phyloP scores from a whole-genome alignment of 2,888 invertebrate genomes.

The Leucophora obtusa region DNA sequence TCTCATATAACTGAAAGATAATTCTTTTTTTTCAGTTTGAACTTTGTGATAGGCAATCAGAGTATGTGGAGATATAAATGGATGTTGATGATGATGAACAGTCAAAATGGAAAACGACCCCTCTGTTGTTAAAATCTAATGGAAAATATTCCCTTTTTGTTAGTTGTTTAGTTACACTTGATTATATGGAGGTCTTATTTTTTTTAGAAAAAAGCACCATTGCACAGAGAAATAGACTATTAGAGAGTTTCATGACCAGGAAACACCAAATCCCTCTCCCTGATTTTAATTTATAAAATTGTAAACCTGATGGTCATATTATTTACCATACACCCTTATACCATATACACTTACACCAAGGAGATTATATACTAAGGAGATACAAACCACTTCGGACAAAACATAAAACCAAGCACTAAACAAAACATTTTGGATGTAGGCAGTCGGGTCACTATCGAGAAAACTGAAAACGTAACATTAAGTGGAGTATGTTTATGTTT shows the following conservation, averaged over 20 bases:
- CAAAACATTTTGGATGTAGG: no score
- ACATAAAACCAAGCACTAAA: no score
- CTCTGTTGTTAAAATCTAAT: background rate
- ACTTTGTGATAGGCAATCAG: slow-evolving; percentile 34
- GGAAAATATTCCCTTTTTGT: background rate
- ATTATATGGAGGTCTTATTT: background rate
- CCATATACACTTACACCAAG: background rate
- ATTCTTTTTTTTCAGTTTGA: background rate
- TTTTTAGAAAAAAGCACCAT: no score
- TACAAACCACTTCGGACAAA: no score
- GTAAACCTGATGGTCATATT: slow-evolving; percentile 15
- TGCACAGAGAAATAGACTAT: background rate
- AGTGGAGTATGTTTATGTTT: no score
- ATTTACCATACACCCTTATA: slow-evolving; percentile 19
- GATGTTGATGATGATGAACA: slow-evolving; percentile 1
- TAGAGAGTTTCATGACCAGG: background rate
- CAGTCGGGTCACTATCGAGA: no score
- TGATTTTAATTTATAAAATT: background rate
- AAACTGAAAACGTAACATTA: no score
- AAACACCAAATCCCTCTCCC: background rate
- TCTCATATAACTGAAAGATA: slow-evolving; percentile 34
- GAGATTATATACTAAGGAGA: no score
- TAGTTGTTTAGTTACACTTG: background rate
- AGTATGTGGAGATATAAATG: background rate
- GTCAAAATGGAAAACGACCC: slow-evolving; percentile 4